Evolutionary conservation across 23 tunicate genomes (phyloP), one percentile per base, ranked within the genome.

Genomic region (Ciona savignyi): DNA sequence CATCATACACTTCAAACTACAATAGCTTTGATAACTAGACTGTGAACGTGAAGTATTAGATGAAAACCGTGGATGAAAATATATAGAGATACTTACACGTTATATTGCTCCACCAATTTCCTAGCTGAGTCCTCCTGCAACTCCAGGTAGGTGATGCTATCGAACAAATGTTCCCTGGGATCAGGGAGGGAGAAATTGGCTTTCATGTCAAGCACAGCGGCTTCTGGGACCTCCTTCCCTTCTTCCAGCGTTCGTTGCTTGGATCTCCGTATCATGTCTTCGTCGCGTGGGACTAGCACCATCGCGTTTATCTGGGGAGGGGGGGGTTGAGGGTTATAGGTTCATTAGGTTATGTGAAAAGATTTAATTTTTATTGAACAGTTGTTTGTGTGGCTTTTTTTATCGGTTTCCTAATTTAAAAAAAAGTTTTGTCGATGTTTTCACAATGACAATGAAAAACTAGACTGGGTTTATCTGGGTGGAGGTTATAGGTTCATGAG

Each of bases 281-380:
- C 97, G 71, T 90, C 97, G 0, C 85, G 77, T 9, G 97, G 97
- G 2, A 90, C 97, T 62, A 90, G 67, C 73, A 90, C 97, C 90
- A 90, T 83, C 1, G 88, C 88, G 32, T 78, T 72, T 20, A 88
- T 74, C 88, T 88, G 33, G n/a, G n/a, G n/a, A n/a, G n/a, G n/a
- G n/a, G n/a, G n/a, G n/a, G n/a, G n/a, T n/a, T n/a, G n/a, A n/a
- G n/a, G n/a, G n/a, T n/a, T n/a, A n/a, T n/a, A n/a, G n/a, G n/a
- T n/a, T n/a, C n/a, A n/a, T n/a, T n/a, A n/a, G n/a, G n/a, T n/a
- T n/a, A n/a, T n/a, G n/a, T n/a, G n/a, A n/a, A n/a, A n/a, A n/a
- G n/a, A n/a, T n/a, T n/a, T n/a, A n/a, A n/a, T n/a, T n/a, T n/a
- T n/a, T n/a, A n/a, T n/a, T n/a, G n/a, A n/a, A n/a, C n/a, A n/a